phyloP scores from a whole-genome alignment of 2,797 vertebrate genomes.

The Peromyscus aztecus region DNA sequence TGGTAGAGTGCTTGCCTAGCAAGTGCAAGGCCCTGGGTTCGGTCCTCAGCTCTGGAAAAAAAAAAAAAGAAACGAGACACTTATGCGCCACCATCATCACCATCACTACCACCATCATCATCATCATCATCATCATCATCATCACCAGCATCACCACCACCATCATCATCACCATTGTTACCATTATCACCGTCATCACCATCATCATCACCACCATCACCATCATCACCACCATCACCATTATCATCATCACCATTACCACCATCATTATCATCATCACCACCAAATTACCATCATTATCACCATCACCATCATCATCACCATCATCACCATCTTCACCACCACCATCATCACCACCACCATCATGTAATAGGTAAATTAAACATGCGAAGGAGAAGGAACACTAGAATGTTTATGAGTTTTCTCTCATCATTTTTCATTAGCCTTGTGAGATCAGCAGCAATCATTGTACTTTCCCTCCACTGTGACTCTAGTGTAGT shows the following conservation, averaged over 20 bases:
- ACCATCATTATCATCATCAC: background rate
- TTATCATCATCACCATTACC: background rate
- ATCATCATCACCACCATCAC: background rate
- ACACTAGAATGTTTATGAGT: background rate
- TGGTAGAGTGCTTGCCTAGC: too few species aligned
- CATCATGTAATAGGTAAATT: too few species aligned
- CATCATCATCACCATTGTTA: too few species aligned
- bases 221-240: background rate
- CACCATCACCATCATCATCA: too few species aligned
- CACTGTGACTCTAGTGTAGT: background rate
- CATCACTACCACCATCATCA: background rate
- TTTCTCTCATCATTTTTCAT: background rate
- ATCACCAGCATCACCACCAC: background rate
- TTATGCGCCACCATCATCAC: background rate
- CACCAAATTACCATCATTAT: too few species aligned
- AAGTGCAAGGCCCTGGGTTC: too few species aligned
- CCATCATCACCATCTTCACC: background rate
- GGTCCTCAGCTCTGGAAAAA: too few species aligned
- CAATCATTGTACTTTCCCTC: background rate
- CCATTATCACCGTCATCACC: background rate
- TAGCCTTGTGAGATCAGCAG: background rate
- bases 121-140: rapidly evolving
- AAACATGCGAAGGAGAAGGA: background rate
- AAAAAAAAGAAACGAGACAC: too few species aligned
- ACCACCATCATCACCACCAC: too few species aligned